Base-by-base conservation (phyloP, 1,140 invertebrate genomes). In the Trichonephila inaurata region DNA sequence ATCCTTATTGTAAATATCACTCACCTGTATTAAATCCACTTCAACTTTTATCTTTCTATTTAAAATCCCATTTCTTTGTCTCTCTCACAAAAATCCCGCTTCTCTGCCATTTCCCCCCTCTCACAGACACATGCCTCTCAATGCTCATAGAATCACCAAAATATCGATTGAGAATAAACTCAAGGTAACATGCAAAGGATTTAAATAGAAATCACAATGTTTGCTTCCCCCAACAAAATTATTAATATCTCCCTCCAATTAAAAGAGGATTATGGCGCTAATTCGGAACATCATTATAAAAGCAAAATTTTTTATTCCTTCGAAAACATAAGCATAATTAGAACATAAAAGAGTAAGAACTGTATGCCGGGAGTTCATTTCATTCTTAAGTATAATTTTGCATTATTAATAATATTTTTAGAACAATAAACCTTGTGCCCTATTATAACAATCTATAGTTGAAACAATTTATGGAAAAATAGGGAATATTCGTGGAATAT, bases 351-450 rank as follows among this genome's bases (percentile, higher is more conserved):
- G 18, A 28, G 69, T 14, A 40, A 16, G 33, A 77, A 33, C 28
- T 33, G 4, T 77, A 40, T 40, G 24, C 33, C 33, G 33, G 33
- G 33, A 40, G 33, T 16, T 28, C 24, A 19, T 77, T 77, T 77
- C 7, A 40, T 40, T 40, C 40, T 5, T 12, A 19, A 14, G 14
- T 77, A 40, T 16, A 12, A 18, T 77, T 77, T 40, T 40, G 33
- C 28, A 77, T 77, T 28, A 33, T 77, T 77, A 77, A 19, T 40
- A 77, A 77, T 77, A 77, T 33, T 40, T 77, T 77, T 28, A 77
- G 6, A 12, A 77, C 72, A 1, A 40, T 33, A 40, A 77, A 77
- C 3, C 51, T 51, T 10, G 10, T 10, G 51, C 5, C 51, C 7
- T 12, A 51, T 51, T 51, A 10, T 51, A 12, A 12, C 5, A 10